Percentiles rank a stretch among this genome's conserved stretches.
Evolutionary conservation across 2,888 invertebrate genomes (phyloP).

Genomic region (Cylloceria caligata): DNA sequence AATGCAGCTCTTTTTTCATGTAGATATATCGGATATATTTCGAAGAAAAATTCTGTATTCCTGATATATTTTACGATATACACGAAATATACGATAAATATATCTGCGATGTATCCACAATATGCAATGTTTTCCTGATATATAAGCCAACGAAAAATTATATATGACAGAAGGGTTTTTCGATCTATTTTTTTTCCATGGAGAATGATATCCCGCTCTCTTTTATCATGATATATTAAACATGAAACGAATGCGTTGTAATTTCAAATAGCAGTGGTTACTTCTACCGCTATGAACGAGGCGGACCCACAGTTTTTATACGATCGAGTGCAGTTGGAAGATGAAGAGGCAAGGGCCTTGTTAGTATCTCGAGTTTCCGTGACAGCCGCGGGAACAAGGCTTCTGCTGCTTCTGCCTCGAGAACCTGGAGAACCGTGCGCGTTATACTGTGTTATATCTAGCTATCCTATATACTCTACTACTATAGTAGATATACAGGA

Average conservation of each 20-base stretch:
- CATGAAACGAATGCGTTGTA: background rate
- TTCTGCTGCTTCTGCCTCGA: conserved; percentile 46
- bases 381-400: conserved; percentile 50
- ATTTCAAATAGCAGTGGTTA: background rate
- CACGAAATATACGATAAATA: too few relatives aligned
- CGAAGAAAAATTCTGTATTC: too few relatives aligned
- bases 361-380: conserved; percentile 58
- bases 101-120: too few relatives aligned
- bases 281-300: background rate
- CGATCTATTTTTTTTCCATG: too few relatives aligned
- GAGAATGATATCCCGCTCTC: too few relatives aligned
- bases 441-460: conserved; percentile 6
- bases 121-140: too few relatives aligned
- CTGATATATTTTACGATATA: too few relatives aligned
- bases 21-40: too few relatives aligned
- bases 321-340: conserved; percentile 14
- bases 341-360: conserved; percentile 41
- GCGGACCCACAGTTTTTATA: background rate
- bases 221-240: too few relatives aligned
- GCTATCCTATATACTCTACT: conserved; percentile 7
- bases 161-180: too few relatives aligned
- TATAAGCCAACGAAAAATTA: too few relatives aligned
- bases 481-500: conserved; percentile 18
- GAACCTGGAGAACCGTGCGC: conserved; percentile 9
- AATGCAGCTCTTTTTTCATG: too few relatives aligned